A percentile compares a stretch with the other conserved stretches of the same genome.
phyloP scores from a whole-genome alignment of 1,140 invertebrate genomes.

The Phthorimaea operculella region DNA sequence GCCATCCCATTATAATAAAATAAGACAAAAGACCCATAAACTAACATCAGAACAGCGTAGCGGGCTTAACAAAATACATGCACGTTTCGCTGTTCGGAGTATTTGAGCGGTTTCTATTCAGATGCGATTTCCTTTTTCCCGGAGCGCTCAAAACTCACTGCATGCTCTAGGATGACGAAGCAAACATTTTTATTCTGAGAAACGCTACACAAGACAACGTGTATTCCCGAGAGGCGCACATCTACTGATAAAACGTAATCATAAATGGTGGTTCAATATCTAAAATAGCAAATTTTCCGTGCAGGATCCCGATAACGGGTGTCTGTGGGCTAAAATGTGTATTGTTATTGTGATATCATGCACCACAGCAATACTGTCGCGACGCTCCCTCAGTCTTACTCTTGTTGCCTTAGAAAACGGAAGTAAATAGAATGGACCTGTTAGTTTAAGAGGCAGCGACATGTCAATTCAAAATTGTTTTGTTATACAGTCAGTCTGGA shows the following conservation, averaged over 20 bases:
- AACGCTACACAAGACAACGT: background rate
- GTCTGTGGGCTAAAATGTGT: conserved; percentile 28
- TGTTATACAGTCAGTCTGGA: too few relatives aligned
- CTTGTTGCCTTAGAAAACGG: too few relatives aligned
- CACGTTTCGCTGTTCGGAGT: too few relatives aligned
- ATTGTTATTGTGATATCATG: conserved; percentile 43
- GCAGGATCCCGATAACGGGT: conserved; percentile 20
- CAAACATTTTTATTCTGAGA: too few relatives aligned
- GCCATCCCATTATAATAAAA: conserved; percentile 60
- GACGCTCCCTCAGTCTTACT: too few relatives aligned
- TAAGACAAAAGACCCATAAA: conserved; percentile 58
- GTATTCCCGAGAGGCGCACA: background rate
- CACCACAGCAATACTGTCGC: conserved; percentile 12
- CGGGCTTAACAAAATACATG: background rate
- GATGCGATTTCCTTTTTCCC: too few relatives aligned
- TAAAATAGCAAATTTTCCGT: conserved; percentile 16
- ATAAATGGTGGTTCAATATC: conserved; percentile 10
- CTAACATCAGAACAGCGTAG: conserved; percentile 9
- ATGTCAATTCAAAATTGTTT: too few relatives aligned
- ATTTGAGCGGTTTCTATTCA: too few relatives aligned
- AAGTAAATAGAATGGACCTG: too few relatives aligned
- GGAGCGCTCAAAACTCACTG: too few relatives aligned
- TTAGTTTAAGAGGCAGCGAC: too few relatives aligned
- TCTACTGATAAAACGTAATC: background rate
- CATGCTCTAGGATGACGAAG: too few relatives aligned